Evolutionary conservation across 2,888 invertebrate species (phyloP), one percentile per base, ranked within the genome.

Genomic region (Altica lythri): DNA sequence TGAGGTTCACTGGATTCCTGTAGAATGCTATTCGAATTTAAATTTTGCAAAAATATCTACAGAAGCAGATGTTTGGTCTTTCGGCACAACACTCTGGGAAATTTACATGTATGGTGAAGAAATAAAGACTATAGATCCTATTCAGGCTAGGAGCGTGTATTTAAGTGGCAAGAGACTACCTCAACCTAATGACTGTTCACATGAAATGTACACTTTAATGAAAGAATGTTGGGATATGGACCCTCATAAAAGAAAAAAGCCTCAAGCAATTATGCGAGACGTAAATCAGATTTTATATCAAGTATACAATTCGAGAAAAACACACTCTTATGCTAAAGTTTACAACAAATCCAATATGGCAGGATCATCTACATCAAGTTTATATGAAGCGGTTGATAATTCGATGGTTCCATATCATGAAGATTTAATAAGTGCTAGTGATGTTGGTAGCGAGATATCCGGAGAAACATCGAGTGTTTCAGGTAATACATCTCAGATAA

Each of bases 11-110:
- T 96, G 95, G 95, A 85, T 95, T 70, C 93, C 95, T 0, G 85
- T 89, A 6, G 93, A 95, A 72, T 88, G 87, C 70, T 88, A 89
- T 72, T 73, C 80, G 0, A 86, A 88, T 72, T 80, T 86, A 68
- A 83, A 83, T 68, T 77, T 81, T 62, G 89, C 88, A 9, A 84
- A 83, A 71, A 78, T 80, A 6, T 88, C 86, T 13, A 81, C 83
- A 0, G 81, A 85, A 46, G 89, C 91, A 8, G 95, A 95, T 70
- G 85, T 94, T 14, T 96, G 93, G 92, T 92, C 95, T 3, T 88
- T 91, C 71, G 92, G 90, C 0, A 95, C 95, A 2, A 94, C 94
- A 0, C 74, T 95, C 12, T 95, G 94, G 92, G 92, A 95, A 76
- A 89, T 95, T 64, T 95, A 95, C 77, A 87, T 89, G 0, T 86